phyloP scores from a whole-genome alignment of 2,113 vertebrate genomes.

The Cochlearius cochlearius region DNA sequence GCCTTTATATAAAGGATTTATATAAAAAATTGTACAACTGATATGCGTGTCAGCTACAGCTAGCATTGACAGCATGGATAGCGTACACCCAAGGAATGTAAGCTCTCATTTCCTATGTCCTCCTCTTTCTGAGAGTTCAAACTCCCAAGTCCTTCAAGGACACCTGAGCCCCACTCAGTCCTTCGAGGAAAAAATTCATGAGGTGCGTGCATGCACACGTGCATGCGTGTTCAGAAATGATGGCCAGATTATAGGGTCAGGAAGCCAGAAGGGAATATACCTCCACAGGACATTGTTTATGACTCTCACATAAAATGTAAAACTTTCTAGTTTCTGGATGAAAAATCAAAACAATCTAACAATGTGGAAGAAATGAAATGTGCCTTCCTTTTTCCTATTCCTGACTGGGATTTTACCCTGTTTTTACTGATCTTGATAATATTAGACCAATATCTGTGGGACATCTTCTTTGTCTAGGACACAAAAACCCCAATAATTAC shows the following conservation, averaged over 20 bases:
- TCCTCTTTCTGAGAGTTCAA: not conserved
- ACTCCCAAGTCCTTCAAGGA: not conserved
- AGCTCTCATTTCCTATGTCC: not conserved
- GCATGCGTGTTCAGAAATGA: not conserved
- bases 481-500: not conserved
- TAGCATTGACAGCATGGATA: not conserved
- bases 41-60: not conserved
- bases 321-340: not conserved
- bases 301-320: not conserved
- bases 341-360: not conserved
- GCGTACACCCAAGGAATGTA: not conserved
- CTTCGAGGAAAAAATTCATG: not conserved
- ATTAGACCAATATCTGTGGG: not conserved
- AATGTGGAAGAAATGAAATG: not conserved
- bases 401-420: not conserved
- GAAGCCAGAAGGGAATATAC: not conserved
- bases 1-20: not conserved
- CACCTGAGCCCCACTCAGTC: not conserved
- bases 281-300: not conserved
- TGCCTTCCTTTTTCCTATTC: not conserved
- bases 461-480: not conserved
- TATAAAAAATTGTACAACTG: not conserved
- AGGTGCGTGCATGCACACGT: rapidly evolving
- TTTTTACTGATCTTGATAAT: not conserved
- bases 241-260: not conserved